These are phyloP conservation scores for Ptychodera flava DNA, from an alignment of 35 echinoderm and acorn worm genomes.

Conservation along the genomic window DNA sequence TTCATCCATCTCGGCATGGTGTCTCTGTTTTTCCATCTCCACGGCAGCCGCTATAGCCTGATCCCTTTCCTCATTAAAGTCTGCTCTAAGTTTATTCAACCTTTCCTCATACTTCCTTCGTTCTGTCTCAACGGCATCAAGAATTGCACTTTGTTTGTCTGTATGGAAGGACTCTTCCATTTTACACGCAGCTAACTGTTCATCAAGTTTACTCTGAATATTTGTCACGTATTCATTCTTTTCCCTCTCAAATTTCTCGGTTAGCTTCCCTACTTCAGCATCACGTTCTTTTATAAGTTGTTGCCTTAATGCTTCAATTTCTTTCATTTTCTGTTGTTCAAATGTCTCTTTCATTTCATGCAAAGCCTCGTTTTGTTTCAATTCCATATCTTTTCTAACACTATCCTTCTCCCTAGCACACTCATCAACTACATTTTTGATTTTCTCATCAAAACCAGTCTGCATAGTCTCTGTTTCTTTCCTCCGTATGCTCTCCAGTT, in stretches of 20 bases:
- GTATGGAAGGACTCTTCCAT: constrained; percentile 69
- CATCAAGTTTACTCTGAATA: background rate
- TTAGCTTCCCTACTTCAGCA: background rate
- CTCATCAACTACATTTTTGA: constrained; percentile 26
- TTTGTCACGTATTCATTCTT: background rate
- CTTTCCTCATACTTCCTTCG: constrained; percentile 24
- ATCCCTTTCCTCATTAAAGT: constrained; percentile 24
- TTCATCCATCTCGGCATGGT: constrained; percentile 20
- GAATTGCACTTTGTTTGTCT: constrained; percentile 32
- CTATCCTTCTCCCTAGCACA: constrained; percentile 11
- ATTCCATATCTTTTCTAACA: background rate
- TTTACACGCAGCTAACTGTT: background rate
- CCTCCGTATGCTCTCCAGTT: background rate
- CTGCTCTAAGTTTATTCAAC: constrained; percentile 13
- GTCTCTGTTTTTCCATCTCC: constrained; percentile 23
- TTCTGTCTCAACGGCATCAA: constrained; percentile 40
- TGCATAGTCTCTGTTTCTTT: background rate
- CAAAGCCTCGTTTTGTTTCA: background rate
- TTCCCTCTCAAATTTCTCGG: background rate
- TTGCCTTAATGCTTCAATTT: constrained; percentile 2
- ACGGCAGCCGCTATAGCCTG: constrained; percentile 16
- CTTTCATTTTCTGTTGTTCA: constrained; percentile 2
- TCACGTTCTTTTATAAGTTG: constrained; percentile 14
- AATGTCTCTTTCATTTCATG: background rate
- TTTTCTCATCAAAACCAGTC: constrained; percentile 13